These are phyloP conservation scores for Molossus molossus DNA, from an alignment of 2,797 vertebrate species.

Conservation along the genomic window DNA sequence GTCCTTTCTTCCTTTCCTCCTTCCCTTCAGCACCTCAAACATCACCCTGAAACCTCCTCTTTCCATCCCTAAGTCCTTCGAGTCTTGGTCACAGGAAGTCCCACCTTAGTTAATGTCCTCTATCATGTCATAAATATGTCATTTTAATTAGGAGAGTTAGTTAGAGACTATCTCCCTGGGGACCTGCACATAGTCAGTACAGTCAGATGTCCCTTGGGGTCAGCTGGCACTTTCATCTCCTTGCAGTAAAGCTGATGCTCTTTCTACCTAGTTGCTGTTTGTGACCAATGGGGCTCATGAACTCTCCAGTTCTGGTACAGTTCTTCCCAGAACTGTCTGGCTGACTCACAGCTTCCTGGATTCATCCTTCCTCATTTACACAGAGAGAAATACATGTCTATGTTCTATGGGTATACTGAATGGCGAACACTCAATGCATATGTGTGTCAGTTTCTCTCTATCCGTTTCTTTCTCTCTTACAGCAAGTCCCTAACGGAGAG, in stretches of 20 bases:
- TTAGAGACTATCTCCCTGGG: not conserved
- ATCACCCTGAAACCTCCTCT: not conserved
- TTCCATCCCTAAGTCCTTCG: not conserved
- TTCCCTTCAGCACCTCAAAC: not conserved
- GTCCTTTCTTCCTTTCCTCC: not conserved
- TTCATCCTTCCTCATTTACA: not conserved
- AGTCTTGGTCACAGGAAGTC: not conserved
- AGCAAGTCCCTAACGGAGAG: not conserved
- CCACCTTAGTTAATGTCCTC: not conserved
- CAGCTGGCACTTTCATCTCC: not conserved
- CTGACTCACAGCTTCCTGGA: conserved; percentile 48
- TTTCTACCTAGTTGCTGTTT: not conserved
- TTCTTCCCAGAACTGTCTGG: conserved; percentile 11
- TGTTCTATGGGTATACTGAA: not conserved
- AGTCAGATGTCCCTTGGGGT: not conserved
- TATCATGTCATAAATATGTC: not conserved
- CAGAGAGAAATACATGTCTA: not conserved
- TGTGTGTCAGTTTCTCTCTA: not conserved
- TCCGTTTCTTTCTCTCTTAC: not conserved
- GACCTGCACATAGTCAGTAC: not conserved
- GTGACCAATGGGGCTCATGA: not conserved
- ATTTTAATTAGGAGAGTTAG: not conserved
- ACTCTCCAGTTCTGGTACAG: not conserved
- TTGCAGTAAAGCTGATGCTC: not conserved
- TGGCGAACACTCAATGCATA: not conserved